phyloP scores from a whole-genome alignment of 2,113 vertebrate species.

The Microcebus jonahi region DNA sequence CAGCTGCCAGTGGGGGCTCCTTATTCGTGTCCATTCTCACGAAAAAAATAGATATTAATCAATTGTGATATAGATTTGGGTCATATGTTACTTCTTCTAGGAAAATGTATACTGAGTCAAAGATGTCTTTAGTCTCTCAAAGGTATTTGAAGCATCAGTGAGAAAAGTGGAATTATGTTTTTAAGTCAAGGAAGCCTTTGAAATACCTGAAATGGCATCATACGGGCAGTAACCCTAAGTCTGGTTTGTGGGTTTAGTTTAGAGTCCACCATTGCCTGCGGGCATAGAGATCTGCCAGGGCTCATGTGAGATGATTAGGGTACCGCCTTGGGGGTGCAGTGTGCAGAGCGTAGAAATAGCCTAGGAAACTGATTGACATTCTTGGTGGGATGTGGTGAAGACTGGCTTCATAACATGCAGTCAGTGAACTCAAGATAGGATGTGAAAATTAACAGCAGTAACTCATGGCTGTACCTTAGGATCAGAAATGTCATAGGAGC shows the following conservation, averaged over 20 bases:
- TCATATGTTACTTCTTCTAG: neutral
- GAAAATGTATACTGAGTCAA: neutral
- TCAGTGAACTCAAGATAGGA: neutral
- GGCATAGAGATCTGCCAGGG: neutral
- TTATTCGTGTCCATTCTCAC: neutral
- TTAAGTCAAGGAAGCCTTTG: neutral
- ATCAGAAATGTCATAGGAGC: neutral
- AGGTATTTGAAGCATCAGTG: neutral
- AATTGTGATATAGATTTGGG: slow-evolving; percentile 8
- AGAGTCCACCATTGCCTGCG: neutral
- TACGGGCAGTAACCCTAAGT: neutral
- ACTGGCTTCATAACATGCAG: neutral
- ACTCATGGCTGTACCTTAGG: neutral
- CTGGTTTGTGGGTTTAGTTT: neutral
- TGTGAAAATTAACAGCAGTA: slow-evolving; percentile 28
- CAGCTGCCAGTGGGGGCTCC: neutral
- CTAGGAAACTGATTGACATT: neutral
- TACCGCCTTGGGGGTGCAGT: neutral
- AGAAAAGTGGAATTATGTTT: slow-evolving; percentile 40
- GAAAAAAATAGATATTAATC: neutral
- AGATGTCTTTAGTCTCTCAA: neutral
- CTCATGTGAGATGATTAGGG: neutral
- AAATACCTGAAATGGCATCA: neutral
- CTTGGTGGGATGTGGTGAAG: neutral
- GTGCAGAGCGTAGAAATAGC: neutral